phyloP scores from a whole-genome alignment of 2,113 vertebrate genomes.

The Labeo catla region DNA sequence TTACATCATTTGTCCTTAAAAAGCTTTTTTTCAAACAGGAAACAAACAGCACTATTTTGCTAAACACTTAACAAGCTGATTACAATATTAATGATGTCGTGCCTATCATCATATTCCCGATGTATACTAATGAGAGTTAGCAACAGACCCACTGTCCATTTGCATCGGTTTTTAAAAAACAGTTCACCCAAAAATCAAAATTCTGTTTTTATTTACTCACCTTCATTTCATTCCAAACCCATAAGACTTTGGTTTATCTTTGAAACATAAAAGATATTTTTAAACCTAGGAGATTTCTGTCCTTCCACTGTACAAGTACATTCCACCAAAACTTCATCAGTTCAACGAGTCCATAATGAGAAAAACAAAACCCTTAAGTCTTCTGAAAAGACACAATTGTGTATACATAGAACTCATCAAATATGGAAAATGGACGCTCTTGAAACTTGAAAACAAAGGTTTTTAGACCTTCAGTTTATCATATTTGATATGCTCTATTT shows the following conservation, averaged over 20 bases:
- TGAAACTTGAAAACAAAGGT: background rate
- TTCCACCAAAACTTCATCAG: background rate
- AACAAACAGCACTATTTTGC: slow-evolving; percentile 43
- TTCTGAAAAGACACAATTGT: background rate
- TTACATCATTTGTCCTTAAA: slow-evolving; percentile 22
- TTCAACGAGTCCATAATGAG: background rate
- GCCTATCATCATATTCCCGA: slow-evolving; percentile 38
- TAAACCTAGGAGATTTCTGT: background rate
- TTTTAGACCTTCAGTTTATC: background rate
- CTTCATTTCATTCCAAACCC: background rate
- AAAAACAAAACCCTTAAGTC: background rate
- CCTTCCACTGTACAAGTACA: background rate
- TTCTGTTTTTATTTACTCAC: background rate
- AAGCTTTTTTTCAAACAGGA: slow-evolving; percentile 17
- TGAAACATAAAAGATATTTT: background rate
- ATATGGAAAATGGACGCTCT: background rate
- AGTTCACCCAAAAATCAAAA: background rate
- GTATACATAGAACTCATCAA: background rate
- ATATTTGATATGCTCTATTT: background rate
- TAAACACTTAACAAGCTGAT: slow-evolving; percentile 47
- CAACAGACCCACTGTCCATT: background rate
- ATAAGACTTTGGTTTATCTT: background rate
- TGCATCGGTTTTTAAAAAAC: background rate
- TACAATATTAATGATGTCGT: slow-evolving; percentile 54
- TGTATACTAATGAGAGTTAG: slow-evolving; percentile 46